Evolutionary conservation across 2,797 vertebrate species (phyloP).

Genomic region (Acanthurus leucopareius): DNA sequence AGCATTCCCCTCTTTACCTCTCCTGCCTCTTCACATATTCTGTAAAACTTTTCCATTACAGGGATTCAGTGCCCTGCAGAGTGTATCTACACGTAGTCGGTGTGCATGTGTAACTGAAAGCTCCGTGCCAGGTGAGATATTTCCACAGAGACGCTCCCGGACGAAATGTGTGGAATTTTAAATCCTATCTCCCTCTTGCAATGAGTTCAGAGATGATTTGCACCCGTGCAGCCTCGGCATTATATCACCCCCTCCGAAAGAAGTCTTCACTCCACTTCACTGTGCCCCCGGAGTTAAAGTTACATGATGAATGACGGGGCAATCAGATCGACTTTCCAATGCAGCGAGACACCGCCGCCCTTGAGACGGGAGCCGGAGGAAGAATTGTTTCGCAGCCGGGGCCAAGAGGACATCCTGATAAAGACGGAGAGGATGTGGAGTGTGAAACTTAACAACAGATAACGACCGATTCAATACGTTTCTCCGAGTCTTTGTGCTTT

Average conservation of each 20-base stretch:
- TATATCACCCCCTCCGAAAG: constrained; percentile 61
- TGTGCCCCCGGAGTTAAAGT: constrained; percentile 76
- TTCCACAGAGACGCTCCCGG: constrained; percentile 41
- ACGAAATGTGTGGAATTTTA: constrained; percentile 66
- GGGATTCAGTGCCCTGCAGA: constrained; percentile 26
- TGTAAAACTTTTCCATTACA: constrained; percentile 45
- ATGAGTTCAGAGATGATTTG: constrained; percentile 73
- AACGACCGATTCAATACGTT: constrained; percentile 23
- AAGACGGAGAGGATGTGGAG: constrained; percentile 25
- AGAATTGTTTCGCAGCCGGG: constrained; percentile 44
- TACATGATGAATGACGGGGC: constrained; percentile 84
- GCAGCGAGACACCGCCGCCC: constrained; percentile 87
- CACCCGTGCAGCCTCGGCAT: constrained; percentile 54
- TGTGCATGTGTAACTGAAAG: constrained; percentile 48
- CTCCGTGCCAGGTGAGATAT: constrained; percentile 49
- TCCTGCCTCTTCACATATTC: neutral
- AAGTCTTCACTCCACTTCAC: constrained; percentile 59
- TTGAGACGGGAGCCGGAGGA: constrained; percentile 86
- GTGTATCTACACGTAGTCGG: constrained; percentile 22
- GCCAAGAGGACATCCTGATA: constrained; percentile 47
- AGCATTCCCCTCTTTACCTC: constrained; percentile 5
- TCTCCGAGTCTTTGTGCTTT: neutral
- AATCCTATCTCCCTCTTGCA: constrained; percentile 51
- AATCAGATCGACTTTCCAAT: constrained; percentile 87
- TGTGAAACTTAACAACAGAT: constrained; percentile 33